These are phyloP conservation scores for Lasioglossum morio DNA, from an alignment of 2,888 invertebrate species.

Conservation along the genomic window DNA sequence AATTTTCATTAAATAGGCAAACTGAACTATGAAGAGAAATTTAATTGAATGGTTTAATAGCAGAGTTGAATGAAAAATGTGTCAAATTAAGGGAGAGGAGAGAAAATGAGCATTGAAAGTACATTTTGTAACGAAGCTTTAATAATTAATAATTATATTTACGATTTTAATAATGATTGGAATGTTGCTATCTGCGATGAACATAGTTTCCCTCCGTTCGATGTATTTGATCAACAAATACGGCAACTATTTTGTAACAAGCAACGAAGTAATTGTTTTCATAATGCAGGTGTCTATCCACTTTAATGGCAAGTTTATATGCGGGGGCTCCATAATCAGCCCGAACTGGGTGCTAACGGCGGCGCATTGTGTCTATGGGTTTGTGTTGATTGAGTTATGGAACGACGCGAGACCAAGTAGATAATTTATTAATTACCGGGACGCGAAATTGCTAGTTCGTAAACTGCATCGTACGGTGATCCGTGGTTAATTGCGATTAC, in stretches of 20 bases:
- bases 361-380: slow-evolving; percentile 79
- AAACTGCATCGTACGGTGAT: not conserved
- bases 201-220: not conserved
- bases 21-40: too few species aligned
- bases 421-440: slow-evolving; percentile 32
- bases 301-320: slow-evolving; percentile 62
- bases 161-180: not conserved
- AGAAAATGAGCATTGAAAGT: too few species aligned
- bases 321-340: slow-evolving; percentile 80
- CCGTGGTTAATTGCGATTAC: slow-evolving; percentile 7
- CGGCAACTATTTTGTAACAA: not conserved
- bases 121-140: too few species aligned
- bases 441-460: slow-evolving; percentile 1
- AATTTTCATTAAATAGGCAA: too few species aligned
- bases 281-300: slow-evolving; percentile 60
- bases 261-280: slow-evolving; percentile 19
- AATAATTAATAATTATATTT: too few species aligned
- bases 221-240: not conserved
- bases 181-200: not conserved
- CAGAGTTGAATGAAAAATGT: too few species aligned
- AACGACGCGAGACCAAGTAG: not conserved
- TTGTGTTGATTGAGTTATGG: slow-evolving; percentile 8
- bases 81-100: too few species aligned
- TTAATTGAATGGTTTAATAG: too few species aligned
- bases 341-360: slow-evolving; percentile 79